A percentile compares a stretch with the other conserved stretches of the same genome.
Conservation (phyloP, 2,888 invertebrate species). For the Tetragonisca angustula region DNA sequence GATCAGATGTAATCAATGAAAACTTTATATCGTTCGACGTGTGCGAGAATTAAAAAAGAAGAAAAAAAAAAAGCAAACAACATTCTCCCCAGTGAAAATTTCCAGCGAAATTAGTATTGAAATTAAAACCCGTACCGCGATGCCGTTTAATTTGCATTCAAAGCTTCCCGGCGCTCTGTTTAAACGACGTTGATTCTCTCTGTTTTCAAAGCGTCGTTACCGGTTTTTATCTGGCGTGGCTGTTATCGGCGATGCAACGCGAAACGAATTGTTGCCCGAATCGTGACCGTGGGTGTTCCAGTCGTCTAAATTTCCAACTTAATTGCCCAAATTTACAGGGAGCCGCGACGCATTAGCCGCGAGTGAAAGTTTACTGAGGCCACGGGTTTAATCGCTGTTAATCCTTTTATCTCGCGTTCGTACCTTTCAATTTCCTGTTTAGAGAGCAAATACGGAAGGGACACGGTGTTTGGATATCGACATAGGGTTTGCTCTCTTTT, state of each 20-base stretch:
- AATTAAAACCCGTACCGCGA: not conserved
- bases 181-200: constrained; percentile 22
- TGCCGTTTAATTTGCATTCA: constrained; percentile 19
- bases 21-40: not conserved
- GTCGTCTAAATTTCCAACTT: constrained; percentile 22
- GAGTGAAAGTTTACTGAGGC: not conserved
- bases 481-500: not conserved
- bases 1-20: not conserved
- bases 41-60: not conserved
- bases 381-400: not conserved
- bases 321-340: constrained; percentile 19
- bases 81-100: not conserved
- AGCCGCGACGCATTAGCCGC: not conserved
- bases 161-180: not conserved
- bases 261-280: constrained; percentile 22
- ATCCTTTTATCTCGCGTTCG: constrained; percentile 2
- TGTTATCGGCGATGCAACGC: constrained; percentile 2
- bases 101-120: not conserved
- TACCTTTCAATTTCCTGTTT: constrained; percentile 15
- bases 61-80: not conserved
- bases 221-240: constrained; percentile 6
- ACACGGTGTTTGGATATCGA: not conserved
- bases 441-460: not conserved
- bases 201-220: not conserved
- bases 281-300: too few relatives aligned